A percentile compares a stretch with the other conserved stretches of the same genome.
Evolutionary conservation across 2,888 invertebrate species (phyloP).

Genomic region (Lasioglossum vierecki): DNA sequence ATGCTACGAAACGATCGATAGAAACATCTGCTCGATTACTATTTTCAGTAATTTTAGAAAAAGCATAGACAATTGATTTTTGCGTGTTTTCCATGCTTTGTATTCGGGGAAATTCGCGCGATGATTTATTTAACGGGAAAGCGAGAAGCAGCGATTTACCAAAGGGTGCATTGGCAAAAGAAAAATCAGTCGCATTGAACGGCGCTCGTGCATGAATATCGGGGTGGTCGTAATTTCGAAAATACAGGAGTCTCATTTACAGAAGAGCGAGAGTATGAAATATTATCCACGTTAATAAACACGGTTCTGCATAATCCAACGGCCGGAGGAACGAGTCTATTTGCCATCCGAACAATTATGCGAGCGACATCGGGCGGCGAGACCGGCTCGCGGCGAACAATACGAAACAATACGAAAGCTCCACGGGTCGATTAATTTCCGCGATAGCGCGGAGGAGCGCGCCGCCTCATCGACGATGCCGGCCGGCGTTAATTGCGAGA

Average conservation of each 20-base stretch:
- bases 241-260: neutral
- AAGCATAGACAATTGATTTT: neutral
- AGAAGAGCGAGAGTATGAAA: neutral
- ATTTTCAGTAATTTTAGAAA: too few species aligned
- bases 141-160: neutral
- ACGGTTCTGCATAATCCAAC: slow-evolving; percentile 10
- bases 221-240: neutral
- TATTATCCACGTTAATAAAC: slow-evolving; percentile 15
- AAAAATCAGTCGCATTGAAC: neutral
- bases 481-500: slow-evolving; percentile 60
- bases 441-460: neutral
- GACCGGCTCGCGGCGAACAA: neutral
- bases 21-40: too few species aligned
- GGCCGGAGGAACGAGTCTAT: neutral
- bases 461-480: neutral
- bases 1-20: too few species aligned
- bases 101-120: neutral
- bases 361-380: slow-evolving; percentile 2
- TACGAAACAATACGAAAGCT: slow-evolving; percentile 1
- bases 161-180: neutral
- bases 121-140: neutral
- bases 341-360: slow-evolving; percentile 12
- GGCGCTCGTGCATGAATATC: neutral
- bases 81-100: neutral
- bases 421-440: slow-evolving; percentile 13